These are phyloP conservation scores for Philereme vetulata DNA, from an alignment of 2,888 invertebrate genomes.

Conservation along the genomic window DNA sequence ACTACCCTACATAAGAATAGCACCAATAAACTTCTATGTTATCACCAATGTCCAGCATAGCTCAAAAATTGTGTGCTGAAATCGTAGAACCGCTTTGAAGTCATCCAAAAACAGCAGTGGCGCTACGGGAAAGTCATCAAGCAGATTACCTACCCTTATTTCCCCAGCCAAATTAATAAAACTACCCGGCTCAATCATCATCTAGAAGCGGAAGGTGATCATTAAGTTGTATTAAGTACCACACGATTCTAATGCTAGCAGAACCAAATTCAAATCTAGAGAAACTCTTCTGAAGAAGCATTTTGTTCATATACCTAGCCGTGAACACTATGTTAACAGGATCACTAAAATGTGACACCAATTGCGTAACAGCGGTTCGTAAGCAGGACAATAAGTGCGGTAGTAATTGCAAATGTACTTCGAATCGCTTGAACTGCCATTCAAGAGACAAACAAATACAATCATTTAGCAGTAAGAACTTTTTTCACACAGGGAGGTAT, in stretches of 20 bases:
- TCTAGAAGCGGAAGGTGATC: constrained; percentile 52
- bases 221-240: constrained; percentile 49
- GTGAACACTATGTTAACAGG: constrained; percentile 58
- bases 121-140: constrained; percentile 21
- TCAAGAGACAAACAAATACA: constrained; percentile 50
- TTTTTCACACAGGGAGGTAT: constrained; percentile 50
- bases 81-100: constrained; percentile 55
- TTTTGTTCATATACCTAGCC: constrained; percentile 46
- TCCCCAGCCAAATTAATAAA: constrained; percentile 34
- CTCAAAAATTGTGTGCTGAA: constrained; percentile 59
- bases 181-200: constrained; percentile 42
- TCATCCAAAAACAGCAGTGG: constrained; percentile 33
- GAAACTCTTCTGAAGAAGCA: constrained; percentile 46
- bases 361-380: constrained; percentile 58
- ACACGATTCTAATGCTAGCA: constrained; percentile 33
- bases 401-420: constrained; percentile 48
- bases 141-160: constrained; percentile 8
- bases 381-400: constrained; percentile 47
- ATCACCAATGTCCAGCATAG: constrained; percentile 59
- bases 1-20: no score
- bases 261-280: constrained; percentile 45
- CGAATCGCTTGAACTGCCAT: constrained; percentile 36
- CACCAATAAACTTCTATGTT: no score
- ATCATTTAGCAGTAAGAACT: constrained; percentile 40
- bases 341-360: constrained; percentile 51